Percentiles rank a stretch among this genome's conserved stretches.
phyloP scores from a whole-genome alignment of 2,113 vertebrate genomes.

The Mixornis gularis region DNA sequence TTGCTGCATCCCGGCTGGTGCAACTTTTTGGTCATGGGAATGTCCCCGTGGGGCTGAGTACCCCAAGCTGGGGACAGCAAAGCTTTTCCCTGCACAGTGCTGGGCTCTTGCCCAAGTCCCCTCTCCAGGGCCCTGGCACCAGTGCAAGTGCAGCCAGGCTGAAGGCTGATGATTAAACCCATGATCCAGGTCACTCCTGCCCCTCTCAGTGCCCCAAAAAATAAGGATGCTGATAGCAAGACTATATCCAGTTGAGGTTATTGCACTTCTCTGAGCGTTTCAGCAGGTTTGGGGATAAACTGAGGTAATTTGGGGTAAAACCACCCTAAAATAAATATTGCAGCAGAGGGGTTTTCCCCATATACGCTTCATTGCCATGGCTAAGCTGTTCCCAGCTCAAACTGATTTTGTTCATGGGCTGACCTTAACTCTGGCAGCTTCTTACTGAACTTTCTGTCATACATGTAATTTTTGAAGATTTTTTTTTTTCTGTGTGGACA shows the following conservation, averaged over 20 bases:
- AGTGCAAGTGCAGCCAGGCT: neutral
- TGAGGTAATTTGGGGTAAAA: neutral
- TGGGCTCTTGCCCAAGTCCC: conserved; percentile 7
- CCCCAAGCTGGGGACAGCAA: neutral
- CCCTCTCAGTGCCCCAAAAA: accelerated
- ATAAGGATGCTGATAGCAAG: neutral
- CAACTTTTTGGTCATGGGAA: neutral
- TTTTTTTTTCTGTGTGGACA: neutral
- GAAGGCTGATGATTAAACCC: neutral
- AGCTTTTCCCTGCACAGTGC: neutral
- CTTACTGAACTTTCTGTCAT: neutral
- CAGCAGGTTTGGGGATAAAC: neutral
- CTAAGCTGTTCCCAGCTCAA: neutral
- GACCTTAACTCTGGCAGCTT: neutral
- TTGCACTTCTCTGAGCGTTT: accelerated
- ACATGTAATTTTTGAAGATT: neutral
- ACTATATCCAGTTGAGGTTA: neutral
- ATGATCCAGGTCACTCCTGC: neutral
- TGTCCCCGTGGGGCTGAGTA: neutral
- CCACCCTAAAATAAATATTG: neutral
- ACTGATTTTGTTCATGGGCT: accelerated
- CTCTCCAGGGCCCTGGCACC: neutral
- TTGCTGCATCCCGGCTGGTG: accelerated
- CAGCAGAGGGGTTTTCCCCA: accelerated
- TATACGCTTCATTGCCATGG: neutral